A percentile compares a stretch with the other conserved stretches of the same genome.
These are phyloP conservation scores for Mustela nigripes DNA, from an alignment of 2,113 vertebrate genomes.

Conservation along the genomic window DNA sequence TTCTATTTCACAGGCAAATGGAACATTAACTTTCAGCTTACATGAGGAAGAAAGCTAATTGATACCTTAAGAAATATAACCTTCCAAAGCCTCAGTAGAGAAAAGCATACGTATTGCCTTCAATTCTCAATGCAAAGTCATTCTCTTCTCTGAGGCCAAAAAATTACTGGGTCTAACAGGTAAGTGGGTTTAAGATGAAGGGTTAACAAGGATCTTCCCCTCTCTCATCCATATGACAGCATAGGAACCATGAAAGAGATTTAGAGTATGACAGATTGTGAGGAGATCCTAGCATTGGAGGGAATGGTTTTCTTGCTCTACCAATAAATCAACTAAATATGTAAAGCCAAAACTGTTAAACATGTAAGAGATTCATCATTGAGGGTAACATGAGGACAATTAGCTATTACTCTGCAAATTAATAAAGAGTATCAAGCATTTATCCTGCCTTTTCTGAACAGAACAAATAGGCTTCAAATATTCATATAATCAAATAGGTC, in stretches of 20 bases:
- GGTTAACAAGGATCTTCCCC: background rate
- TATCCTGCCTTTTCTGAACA: background rate
- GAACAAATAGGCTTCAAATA: background rate
- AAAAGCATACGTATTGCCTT: background rate
- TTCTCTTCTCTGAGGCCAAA: background rate
- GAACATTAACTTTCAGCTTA: background rate
- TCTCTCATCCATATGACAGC: background rate
- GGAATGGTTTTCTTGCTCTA: background rate
- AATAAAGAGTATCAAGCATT: background rate
- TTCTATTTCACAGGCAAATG: background rate
- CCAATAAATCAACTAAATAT: background rate
- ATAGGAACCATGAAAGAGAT: background rate
- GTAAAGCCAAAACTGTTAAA: slow-evolving; percentile 1
- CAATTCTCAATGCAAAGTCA: background rate
- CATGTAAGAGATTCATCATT: background rate
- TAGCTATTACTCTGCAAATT: background rate
- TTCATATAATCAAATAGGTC: background rate
- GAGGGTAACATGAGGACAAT: background rate
- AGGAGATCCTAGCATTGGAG: background rate
- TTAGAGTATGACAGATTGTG: background rate
- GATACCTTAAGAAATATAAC: background rate
- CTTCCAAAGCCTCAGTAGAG: background rate
- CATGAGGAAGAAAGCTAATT: background rate
- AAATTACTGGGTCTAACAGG: background rate
- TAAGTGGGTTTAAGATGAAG: background rate